A percentile compares a stretch with the other conserved stretches of the same genome.
These are phyloP conservation scores for Otis tarda DNA, from an alignment of 2,113 vertebrate genomes.

Conservation along the genomic window DNA sequence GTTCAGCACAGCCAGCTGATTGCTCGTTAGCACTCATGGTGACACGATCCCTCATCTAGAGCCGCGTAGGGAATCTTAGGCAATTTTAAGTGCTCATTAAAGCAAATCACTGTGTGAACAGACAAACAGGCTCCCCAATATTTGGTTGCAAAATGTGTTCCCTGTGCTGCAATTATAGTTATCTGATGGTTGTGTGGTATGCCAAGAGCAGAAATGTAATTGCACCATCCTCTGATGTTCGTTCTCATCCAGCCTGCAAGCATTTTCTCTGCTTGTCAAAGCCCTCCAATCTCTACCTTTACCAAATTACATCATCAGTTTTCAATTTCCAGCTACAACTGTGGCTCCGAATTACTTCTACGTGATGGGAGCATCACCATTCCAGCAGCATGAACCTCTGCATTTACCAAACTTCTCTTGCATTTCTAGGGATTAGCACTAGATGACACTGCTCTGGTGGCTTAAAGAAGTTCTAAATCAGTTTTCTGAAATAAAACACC, in stretches of 20 bases:
- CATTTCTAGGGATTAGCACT: not conserved
- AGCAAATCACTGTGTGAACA: not conserved
- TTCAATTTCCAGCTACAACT: not conserved
- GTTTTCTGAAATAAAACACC: not conserved
- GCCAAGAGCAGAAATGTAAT: not conserved
- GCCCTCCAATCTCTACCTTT: not conserved
- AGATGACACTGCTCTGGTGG: not conserved
- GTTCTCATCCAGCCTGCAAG: not conserved
- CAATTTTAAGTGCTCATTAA: not conserved
- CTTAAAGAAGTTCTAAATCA: not conserved
- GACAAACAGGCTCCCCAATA: not conserved
- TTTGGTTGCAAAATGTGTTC: not conserved
- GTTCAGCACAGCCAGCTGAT: not conserved
- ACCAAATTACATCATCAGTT: not conserved
- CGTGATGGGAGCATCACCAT: accelerated
- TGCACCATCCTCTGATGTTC: not conserved
- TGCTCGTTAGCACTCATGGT: accelerated
- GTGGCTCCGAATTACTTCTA: not conserved
- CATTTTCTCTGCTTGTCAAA: not conserved
- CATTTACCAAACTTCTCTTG: not conserved
- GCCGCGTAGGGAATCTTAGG: not conserved
- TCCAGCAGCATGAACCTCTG: not conserved
- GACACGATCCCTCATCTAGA: not conserved
- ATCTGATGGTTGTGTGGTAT: not conserved
- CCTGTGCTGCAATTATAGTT: not conserved